Evolutionary conservation across 1,140 invertebrate genomes (phyloP), one percentile per base, ranked within the genome.

Genomic region (Conus ventricosus): DNA sequence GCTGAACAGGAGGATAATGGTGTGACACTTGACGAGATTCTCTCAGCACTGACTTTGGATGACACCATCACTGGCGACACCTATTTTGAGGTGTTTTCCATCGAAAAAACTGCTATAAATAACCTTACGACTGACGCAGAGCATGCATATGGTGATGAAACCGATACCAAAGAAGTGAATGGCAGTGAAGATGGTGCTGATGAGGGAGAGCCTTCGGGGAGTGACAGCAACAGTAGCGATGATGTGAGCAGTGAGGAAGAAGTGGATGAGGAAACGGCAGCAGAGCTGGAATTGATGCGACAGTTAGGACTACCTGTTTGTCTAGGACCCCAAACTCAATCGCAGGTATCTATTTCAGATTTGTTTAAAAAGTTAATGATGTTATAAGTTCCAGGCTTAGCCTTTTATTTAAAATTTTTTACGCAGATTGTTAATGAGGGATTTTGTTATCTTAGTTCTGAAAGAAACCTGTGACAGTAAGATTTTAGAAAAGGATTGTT

Each of bases 211-310:
- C 20, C 67, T 71, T 71, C 67, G 0, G 67, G 20, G 23, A n/a
- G 13, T 71, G 67, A 25, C 3, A 80, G 39, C 17, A 63, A 85
- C 13, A 60, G 54, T 23, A 53, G 25, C 39, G 83, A 84, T 63
- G 57, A 63, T 84, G 84, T 80, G 20, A 53, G 7, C 23, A 84
- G 20, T 80, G 84, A 85, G 13, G 53, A 55, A 53, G 63, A 17
- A 20, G 13, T 76, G 6, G 85, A 87, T 78, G 84, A 54, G 23
- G 27, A 85, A 4, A 75, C 39, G n/a, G 81, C 71, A 71, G 91
- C 85, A 81, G 90, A 93, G 15, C 87, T 90, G 82, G 82, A 90
- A 55, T 85, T 91, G 88, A 93, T 93, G 92, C 89, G 89, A 86
- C 83, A 89, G 75, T 89, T 93, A 90, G 92, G 92, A 15, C 75